Evolutionary conservation across 2,888 invertebrate species (phyloP).

Genomic region (Andricus quercusramuli): DNA sequence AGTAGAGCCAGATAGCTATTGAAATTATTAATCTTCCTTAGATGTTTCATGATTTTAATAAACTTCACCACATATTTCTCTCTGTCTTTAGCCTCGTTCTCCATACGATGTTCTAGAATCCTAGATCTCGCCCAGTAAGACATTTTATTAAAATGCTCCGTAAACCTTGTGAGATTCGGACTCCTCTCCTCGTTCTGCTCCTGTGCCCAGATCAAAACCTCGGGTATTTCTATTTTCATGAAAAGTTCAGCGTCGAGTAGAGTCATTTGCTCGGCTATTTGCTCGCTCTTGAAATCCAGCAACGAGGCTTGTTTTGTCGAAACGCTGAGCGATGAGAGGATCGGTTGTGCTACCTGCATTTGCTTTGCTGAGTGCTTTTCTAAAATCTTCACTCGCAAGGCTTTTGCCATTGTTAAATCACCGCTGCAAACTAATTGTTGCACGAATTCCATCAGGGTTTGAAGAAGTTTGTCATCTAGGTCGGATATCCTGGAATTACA

Average conservation of each 20-base stretch:
- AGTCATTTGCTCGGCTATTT: constrained; percentile 99
- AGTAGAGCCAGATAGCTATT: constrained; percentile 98
- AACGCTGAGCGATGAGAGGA: constrained; percentile 80
- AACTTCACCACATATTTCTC: constrained; percentile 97
- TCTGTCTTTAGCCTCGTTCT: constrained; percentile 93
- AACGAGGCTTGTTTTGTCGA: constrained; percentile 84
- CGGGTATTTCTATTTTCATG: constrained; percentile 97
- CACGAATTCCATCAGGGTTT: constrained; percentile 94
- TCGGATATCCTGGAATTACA: constrained; percentile 86
- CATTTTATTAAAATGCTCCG: constrained; percentile 99
- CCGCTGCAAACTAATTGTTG: constrained; percentile 95
- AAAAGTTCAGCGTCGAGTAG: constrained; percentile 96
- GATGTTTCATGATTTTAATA: constrained; percentile 98
- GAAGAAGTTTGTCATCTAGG: constrained; percentile 88
- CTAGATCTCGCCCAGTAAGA: constrained; percentile 98
- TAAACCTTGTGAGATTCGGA: constrained; percentile 97
- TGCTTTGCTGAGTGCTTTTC: constrained; percentile 88
- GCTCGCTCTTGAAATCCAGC: constrained; percentile 95
- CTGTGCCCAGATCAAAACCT: constrained; percentile 97
- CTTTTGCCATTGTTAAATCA: constrained; percentile 94
- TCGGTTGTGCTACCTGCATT: constrained; percentile 78
- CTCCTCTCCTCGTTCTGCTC: constrained; percentile 98
- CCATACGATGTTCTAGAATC: constrained; percentile 88
- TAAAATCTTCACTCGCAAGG: constrained; percentile 92
- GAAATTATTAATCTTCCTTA: constrained; percentile 98